A percentile compares a stretch with the other conserved stretches of the same genome.
phyloP scores from a whole-genome alignment of 2,797 vertebrate species.

The Hoplostethus atlanticus region DNA sequence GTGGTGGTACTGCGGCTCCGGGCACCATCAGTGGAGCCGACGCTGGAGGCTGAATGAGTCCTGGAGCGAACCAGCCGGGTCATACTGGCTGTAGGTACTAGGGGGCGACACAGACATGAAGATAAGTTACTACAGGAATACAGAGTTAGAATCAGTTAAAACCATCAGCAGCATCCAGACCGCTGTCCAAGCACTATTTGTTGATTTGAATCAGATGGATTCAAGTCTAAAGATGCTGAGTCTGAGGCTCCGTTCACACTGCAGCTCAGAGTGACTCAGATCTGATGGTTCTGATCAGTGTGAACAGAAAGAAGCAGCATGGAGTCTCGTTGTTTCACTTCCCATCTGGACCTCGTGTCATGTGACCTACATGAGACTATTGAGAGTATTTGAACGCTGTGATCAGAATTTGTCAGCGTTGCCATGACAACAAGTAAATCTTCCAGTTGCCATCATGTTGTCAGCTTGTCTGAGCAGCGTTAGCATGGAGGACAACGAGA shows the following conservation, averaged over 20 bases:
- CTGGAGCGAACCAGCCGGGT: conserved; percentile 92
- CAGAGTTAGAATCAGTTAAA: neutral
- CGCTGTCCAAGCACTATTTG: neutral
- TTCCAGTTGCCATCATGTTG: no score
- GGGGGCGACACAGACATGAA: conserved; percentile 13
- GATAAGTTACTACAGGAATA: neutral
- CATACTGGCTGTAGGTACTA: conserved; percentile 95
- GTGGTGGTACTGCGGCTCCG: conserved; percentile 87
- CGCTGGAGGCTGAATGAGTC: conserved; percentile 92
- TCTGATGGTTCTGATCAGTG: neutral
- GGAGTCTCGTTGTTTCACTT: no score
- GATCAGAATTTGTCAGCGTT: no score
- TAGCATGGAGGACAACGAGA: no score
- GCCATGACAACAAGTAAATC: no score
- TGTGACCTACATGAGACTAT: no score
- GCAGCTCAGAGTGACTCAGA: neutral
- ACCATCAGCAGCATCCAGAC: neutral
- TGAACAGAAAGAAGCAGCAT: no score
- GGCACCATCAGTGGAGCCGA: conserved; percentile 87
- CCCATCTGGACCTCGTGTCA: no score
- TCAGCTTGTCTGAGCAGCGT: no score
- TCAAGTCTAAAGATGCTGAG: conserved; percentile 49
- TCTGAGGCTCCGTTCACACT: conserved; percentile 44
- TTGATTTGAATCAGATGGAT: conserved; percentile 58
- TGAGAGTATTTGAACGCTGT: no score